Evolutionary conservation across 2,113 vertebrate genomes (phyloP).

Genomic region (Procavia capensis): DNA sequence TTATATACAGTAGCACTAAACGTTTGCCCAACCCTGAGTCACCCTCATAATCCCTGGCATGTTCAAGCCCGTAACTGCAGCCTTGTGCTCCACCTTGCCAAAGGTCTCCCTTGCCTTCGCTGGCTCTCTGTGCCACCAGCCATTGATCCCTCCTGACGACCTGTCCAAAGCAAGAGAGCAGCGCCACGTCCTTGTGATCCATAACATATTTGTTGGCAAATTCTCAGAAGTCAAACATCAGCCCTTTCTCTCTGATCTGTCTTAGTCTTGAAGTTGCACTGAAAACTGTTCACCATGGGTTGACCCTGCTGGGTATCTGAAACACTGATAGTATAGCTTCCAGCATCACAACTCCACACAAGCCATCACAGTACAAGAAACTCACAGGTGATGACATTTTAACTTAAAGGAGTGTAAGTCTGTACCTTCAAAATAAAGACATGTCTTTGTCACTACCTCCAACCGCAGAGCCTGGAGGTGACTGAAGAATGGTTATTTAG

Average conservation of each 20-base stretch:
- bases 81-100: neutral
- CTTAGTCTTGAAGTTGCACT: neutral
- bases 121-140: neutral
- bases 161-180: neutral
- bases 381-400: neutral
- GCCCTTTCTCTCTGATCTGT: neutral
- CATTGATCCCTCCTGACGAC: neutral
- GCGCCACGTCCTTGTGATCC: neutral
- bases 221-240: neutral
- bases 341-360: neutral
- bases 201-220: neutral
- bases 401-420: neutral
- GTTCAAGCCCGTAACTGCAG: neutral
- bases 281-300: neutral
- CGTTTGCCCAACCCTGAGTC: neutral
- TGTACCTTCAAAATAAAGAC: slow-evolving; percentile 10
- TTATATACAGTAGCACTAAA: neutral
- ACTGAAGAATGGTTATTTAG: neutral
- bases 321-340: neutral
- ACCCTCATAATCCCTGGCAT: neutral
- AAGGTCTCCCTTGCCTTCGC: too few relatives aligned
- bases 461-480: neutral
- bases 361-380: neutral
- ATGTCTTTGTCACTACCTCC: neutral
- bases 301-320: neutral